A percentile compares a stretch with the other conserved stretches of the same genome.
Conservation (phyloP, 2,113 vertebrate genomes). For the Boulengeromyrus knoepffleri region DNA sequence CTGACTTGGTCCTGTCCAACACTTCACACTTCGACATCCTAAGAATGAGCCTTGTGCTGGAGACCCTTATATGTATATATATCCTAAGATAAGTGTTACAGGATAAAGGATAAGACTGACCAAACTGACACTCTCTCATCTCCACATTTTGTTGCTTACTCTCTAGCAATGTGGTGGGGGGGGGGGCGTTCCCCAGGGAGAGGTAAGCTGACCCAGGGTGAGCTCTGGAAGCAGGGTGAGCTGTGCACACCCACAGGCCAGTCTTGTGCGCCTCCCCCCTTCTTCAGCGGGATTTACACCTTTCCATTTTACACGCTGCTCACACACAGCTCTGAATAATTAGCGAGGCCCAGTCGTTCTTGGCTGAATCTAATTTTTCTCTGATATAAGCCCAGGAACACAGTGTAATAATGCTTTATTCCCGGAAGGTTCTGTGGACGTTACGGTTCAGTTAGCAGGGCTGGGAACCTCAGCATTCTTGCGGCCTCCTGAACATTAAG, state of each 20-base stretch:
- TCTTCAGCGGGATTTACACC: neutral
- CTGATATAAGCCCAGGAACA: neutral
- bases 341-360: neutral
- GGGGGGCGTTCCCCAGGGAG: neutral
- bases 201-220: neutral
- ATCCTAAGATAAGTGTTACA: neutral
- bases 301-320: neutral
- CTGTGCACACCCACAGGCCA: neutral
- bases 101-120: neutral
- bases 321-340: neutral
- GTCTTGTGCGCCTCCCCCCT: neutral
- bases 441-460: neutral
- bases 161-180: neutral
- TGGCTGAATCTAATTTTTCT: neutral
- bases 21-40: neutral
- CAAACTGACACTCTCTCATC: neutral
- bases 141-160: neutral
- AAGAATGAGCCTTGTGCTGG: neutral
- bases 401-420: neutral
- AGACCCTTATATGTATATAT: neutral
- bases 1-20: neutral
- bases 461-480: neutral
- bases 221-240: neutral
- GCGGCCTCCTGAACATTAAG: neutral
- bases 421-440: neutral